A percentile compares a stretch with the other conserved stretches of the same genome.
These are phyloP conservation scores for Aphidius gifuensis DNA, from an alignment of 1,140 invertebrate species.

Conservation along the genomic window DNA sequence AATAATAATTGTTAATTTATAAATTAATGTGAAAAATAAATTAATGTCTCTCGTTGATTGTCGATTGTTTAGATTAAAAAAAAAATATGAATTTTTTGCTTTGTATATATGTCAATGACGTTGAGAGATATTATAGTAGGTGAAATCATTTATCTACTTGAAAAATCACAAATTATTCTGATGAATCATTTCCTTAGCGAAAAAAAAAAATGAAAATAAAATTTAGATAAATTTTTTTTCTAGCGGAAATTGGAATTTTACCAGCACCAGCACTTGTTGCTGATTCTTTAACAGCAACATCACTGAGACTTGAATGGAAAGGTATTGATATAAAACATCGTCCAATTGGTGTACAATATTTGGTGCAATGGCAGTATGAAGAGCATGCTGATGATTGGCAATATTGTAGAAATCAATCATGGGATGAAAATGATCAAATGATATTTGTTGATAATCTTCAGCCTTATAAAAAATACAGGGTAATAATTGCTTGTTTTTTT, in stretches of 20 bases:
- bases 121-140: not conserved
- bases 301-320: slow-evolving; percentile 79
- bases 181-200: slow-evolving; percentile 23
- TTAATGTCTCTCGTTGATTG: not conserved
- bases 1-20: no score
- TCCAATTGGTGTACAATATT: slow-evolving; percentile 57
- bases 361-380: slow-evolving; percentile 75
- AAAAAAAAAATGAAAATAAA: slow-evolving; percentile 2
- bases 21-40: no score
- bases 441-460: slow-evolving; percentile 73
- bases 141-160: slow-evolving; percentile 20
- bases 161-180: slow-evolving; percentile 13
- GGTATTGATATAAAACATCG: slow-evolving; percentile 50
- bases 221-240: slow-evolving; percentile 25
- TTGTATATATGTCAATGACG: not conserved
- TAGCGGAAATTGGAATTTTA: slow-evolving; percentile 67
- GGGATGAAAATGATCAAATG: slow-evolving; percentile 60
- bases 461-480: slow-evolving; percentile 86
- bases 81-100: not conserved
- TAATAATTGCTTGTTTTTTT: slow-evolving; percentile 47
- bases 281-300: slow-evolving; percentile 70
- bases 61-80: slow-evolving; percentile 15
- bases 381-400: slow-evolving; percentile 69
- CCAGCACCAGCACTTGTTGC: slow-evolving; percentile 73
- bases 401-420: slow-evolving; percentile 68